phyloP scores from a whole-genome alignment of 2,888 invertebrate species.

The Steinernema scapterisci region DNA sequence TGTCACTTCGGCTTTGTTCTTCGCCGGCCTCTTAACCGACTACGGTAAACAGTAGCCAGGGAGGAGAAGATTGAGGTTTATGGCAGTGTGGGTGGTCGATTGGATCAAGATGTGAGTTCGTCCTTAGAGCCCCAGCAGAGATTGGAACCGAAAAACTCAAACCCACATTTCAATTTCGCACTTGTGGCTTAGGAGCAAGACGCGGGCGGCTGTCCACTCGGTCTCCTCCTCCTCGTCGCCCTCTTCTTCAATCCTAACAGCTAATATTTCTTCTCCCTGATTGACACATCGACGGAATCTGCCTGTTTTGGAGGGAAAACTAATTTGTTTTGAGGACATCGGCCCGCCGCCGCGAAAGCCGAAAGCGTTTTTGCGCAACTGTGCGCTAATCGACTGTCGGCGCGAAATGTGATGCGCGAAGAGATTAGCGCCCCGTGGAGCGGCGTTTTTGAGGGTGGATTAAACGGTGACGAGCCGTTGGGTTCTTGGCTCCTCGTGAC shows the following conservation, averaged over 20 bases:
- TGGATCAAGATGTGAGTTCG: too few relatives aligned
- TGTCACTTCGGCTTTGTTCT: constrained; percentile 28
- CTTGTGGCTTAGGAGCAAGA: too few relatives aligned
- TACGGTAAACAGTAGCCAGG: background rate
- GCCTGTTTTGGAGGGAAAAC: background rate
- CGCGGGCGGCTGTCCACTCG: too few relatives aligned
- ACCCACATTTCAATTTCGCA: too few relatives aligned
- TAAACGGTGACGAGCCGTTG: background rate
- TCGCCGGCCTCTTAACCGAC: constrained; percentile 8
- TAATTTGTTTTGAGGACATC: background rate
- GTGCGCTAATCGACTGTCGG: constrained; percentile 30
- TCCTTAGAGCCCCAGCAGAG: too few relatives aligned
- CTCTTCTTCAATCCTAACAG: too few relatives aligned
- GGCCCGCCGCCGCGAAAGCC: background rate
- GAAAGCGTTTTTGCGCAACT: constrained; percentile 25
- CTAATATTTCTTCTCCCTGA: too few relatives aligned
- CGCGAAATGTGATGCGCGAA: constrained; percentile 31
- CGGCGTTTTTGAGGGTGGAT: constrained; percentile 13
- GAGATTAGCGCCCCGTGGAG: constrained; percentile 16
- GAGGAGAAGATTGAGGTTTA: too few relatives aligned
- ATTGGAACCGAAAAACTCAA: too few relatives aligned
- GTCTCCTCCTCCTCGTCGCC: too few relatives aligned
- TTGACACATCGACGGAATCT: background rate
- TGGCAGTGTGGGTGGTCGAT: background rate
- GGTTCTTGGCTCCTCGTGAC: too few relatives aligned